Percentiles rank a stretch among this genome's conserved stretches.
Evolutionary conservation across 2,113 vertebrate genomes (phyloP).

Genomic region (Ochotona princeps): DNA sequence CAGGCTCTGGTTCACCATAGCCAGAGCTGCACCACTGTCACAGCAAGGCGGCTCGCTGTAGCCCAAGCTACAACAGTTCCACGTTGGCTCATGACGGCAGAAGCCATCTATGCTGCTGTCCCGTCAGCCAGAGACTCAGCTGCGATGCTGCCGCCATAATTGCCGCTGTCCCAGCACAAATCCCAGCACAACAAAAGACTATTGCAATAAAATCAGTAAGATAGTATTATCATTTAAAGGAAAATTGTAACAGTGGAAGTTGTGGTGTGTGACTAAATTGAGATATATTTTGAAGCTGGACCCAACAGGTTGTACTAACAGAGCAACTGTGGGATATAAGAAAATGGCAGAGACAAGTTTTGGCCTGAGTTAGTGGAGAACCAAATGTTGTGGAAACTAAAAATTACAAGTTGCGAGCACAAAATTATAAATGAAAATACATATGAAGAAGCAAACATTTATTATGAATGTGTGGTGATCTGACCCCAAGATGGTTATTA

Average conservation of each 20-base stretch:
- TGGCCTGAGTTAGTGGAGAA: not conserved
- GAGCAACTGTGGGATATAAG: not conserved
- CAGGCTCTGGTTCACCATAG: too few species aligned
- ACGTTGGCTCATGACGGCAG: too few species aligned
- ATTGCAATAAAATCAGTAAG: not conserved
- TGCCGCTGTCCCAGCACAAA: too few species aligned
- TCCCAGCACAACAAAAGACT: not conserved
- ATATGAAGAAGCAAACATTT: not conserved
- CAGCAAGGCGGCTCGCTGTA: too few species aligned
- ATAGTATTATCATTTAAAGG: not conserved
- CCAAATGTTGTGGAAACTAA: not conserved
- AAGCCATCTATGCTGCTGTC: too few species aligned
- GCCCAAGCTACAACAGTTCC: too few species aligned
- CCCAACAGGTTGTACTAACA: not conserved
- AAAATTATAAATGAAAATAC: constrained; percentile 49
- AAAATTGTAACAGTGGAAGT: not conserved
- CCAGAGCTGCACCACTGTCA: too few species aligned
- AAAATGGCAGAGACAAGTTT: constrained; percentile 14
- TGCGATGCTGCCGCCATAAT: too few species aligned
- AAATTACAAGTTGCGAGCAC: not conserved
- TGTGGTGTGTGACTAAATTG: not conserved
- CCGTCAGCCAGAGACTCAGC: too few species aligned
- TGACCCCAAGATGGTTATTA: not conserved
- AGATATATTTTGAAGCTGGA: not conserved
- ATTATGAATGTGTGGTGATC: not conserved